These are phyloP conservation scores for Copidosoma aretas DNA, from an alignment of 2,888 invertebrate species.

Conservation along the genomic window DNA sequence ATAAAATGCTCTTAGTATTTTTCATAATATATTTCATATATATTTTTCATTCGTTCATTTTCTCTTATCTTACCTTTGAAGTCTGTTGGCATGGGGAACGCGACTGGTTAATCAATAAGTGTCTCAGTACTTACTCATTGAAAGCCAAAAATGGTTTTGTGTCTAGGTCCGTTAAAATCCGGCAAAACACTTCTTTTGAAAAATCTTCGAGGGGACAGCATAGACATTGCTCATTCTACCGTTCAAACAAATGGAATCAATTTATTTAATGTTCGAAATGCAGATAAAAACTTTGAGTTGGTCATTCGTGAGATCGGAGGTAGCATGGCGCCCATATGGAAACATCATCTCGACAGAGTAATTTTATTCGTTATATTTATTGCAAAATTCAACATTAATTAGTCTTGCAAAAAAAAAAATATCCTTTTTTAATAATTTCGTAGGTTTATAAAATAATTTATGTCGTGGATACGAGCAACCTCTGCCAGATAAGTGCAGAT, in stretches of 20 bases:
- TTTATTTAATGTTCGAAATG: constrained; percentile 70
- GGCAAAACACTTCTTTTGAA: constrained; percentile 83
- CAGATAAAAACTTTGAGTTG: constrained; percentile 66
- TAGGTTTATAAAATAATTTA: constrained; percentile 69
- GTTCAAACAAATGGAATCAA: constrained; percentile 83
- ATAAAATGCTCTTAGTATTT: neutral
- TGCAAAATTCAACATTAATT: neutral
- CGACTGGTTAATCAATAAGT: constrained; percentile 35
- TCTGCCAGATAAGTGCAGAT: constrained; percentile 86
- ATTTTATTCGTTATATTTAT: constrained; percentile 14
- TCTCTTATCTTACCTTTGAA: neutral
- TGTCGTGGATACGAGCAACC: constrained; percentile 83
- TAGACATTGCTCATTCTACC: constrained; percentile 79
- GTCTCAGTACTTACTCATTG: too few relatives aligned
- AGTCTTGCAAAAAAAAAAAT: constrained; percentile 1
- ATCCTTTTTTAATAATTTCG: constrained; percentile 4
- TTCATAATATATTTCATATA: too few relatives aligned
- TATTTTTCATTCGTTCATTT: too few relatives aligned
- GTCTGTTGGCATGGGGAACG: constrained; percentile 27
- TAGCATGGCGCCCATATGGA: constrained; percentile 83
- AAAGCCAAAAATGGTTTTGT: constrained; percentile 65
- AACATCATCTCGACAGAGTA: constrained; percentile 73
- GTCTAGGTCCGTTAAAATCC: constrained; percentile 79
- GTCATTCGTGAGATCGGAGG: constrained; percentile 81
- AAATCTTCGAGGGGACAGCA: constrained; percentile 74